phyloP scores from a whole-genome alignment of 2,888 invertebrate genomes.

The Pilophorus perplexus region DNA sequence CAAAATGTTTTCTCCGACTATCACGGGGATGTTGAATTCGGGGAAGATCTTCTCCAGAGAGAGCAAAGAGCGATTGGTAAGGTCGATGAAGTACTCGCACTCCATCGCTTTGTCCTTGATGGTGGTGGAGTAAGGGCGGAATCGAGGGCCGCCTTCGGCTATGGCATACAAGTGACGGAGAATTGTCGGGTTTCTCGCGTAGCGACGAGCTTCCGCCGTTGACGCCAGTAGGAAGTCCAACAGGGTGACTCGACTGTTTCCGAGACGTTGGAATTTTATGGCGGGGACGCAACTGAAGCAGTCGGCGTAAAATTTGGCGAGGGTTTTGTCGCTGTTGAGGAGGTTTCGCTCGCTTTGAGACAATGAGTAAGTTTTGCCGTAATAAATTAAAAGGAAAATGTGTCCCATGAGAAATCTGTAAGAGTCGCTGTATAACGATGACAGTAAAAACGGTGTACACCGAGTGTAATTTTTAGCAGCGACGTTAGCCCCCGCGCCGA shows the following conservation, averaged over 20 bases:
- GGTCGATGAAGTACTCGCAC: background rate
- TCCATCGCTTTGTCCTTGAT: background rate
- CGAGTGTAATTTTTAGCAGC: background rate
- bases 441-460: background rate
- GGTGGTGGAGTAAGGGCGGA: background rate
- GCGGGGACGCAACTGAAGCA: conserved; percentile 10
- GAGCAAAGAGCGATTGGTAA: background rate
- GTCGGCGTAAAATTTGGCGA: background rate
- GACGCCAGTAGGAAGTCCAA: conserved; percentile 4
- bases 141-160: background rate
- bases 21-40: background rate
- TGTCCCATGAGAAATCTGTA: conserved; percentile 3
- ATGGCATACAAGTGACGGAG: background rate
- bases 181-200: background rate
- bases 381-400: background rate
- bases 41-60: background rate
- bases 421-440: background rate
- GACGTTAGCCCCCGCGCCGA: background rate
- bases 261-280: background rate
- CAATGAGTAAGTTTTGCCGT: background rate
- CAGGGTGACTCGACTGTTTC: background rate
- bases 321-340: background rate
- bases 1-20: background rate
- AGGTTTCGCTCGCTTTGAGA: background rate
- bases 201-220: background rate